Percentiles rank a stretch among this genome's conserved stretches.
Evolutionary conservation across 2,113 vertebrate species (phyloP).

Genomic region (Hypanus sabinus): DNA sequence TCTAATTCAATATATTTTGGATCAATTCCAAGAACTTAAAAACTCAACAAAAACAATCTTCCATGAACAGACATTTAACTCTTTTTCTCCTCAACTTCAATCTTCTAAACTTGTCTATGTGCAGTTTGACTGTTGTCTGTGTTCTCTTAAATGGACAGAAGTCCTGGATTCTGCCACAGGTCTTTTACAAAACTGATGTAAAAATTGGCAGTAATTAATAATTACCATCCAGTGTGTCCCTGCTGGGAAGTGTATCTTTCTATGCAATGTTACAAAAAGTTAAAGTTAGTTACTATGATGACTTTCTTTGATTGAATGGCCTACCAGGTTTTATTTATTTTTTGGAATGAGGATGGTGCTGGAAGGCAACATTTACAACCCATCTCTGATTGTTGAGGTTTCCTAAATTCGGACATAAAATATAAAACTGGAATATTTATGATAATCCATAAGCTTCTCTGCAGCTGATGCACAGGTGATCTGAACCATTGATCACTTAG

Average conservation of each 20-base stretch:
- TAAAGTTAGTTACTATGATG: not conserved
- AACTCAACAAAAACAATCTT: not conserved
- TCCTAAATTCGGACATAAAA: not conserved
- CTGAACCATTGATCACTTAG: not conserved
- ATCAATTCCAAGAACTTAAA: not conserved
- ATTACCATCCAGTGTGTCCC: not conserved
- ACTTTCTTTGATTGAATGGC: not conserved
- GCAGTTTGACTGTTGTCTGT: not conserved
- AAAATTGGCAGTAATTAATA: not conserved
- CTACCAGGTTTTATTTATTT: not conserved
- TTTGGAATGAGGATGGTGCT: not conserved
- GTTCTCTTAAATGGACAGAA: not conserved
- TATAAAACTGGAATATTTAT: not conserved
- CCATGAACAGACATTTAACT: constrained; percentile 6
- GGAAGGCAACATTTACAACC: not conserved
- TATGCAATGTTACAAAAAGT: too few species aligned
- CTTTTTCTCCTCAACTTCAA: not conserved
- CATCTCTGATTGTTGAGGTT: not conserved
- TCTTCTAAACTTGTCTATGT: too few species aligned
- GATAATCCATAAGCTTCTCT: too few species aligned
- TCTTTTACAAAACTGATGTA: not conserved
- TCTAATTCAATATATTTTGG: constrained; percentile 32
- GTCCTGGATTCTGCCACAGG: too few species aligned
- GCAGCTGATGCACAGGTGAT: not conserved
- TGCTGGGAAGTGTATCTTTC: too few species aligned